phyloP scores from a whole-genome alignment of 2,113 vertebrate species.

The Pungitius pungitius region DNA sequence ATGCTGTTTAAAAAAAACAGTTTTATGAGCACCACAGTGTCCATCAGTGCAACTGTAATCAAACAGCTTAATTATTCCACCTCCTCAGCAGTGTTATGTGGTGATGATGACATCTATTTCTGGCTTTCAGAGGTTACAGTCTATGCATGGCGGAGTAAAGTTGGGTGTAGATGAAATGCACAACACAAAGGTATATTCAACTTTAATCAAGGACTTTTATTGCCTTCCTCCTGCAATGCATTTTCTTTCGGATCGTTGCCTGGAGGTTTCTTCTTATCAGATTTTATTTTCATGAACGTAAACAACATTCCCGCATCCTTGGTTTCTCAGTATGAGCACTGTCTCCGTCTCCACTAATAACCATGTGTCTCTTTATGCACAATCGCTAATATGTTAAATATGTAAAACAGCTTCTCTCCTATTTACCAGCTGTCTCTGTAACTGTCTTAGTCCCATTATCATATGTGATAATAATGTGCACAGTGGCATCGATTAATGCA shows the following conservation, averaged over 20 bases:
- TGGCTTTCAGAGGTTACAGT: constrained; percentile 17
- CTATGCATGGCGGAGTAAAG: constrained; percentile 18
- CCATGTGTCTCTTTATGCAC: constrained; percentile 21
- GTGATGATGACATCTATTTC: constrained; percentile 25
- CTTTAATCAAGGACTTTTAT: constrained; percentile 68
- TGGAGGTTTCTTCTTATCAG: constrained; percentile 58
- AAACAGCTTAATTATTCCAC: constrained; percentile 15
- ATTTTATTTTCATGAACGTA: constrained; percentile 64
- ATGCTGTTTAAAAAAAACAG: constrained; percentile 5
- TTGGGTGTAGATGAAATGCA: constrained; percentile 45
- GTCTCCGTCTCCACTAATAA: constrained; percentile 51
- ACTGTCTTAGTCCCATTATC: constrained; percentile 33
- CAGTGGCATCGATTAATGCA: constrained; percentile 28
- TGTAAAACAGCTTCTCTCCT: constrained; percentile 42
- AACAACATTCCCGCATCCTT: constrained; percentile 47
- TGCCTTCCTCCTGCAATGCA: constrained; percentile 34
- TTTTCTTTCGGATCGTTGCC: constrained; percentile 52
- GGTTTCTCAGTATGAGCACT: constrained; percentile 61
- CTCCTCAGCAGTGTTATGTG: constrained; percentile 17
- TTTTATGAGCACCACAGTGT: constrained; percentile 7
- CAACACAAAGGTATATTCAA: constrained; percentile 23
- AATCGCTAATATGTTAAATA: constrained; percentile 55
- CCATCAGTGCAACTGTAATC: constrained; percentile 38
- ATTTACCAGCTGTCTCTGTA: constrained; percentile 28
- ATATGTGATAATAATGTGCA: constrained; percentile 37